These are phyloP conservation scores for Heliocidaris tuberculata DNA, from an alignment of 35 echinoderm and acorn worm species.

Conservation along the genomic window DNA sequence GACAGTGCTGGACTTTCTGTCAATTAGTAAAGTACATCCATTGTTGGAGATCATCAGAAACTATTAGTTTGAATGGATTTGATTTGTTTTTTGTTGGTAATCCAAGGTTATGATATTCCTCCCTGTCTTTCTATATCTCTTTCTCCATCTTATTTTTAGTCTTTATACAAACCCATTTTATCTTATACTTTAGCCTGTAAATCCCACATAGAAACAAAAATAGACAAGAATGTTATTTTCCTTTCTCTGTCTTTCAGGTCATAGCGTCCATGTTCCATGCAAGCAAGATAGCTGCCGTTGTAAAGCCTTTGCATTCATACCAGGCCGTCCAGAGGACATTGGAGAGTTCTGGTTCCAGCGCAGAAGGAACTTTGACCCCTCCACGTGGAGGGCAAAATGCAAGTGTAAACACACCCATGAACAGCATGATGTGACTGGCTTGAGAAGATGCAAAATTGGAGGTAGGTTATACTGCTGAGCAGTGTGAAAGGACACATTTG, in stretches of 20 bases:
- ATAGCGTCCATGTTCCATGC: conserved; percentile 81
- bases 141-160: too few species aligned
- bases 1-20: too few species aligned
- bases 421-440: conserved; percentile 79
- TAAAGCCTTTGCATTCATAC: conserved; percentile 93
- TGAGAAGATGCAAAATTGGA: conserved; percentile 71
- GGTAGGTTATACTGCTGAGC: conserved; percentile 38
- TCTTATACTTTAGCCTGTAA: too few species aligned
- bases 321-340: conserved; percentile 92
- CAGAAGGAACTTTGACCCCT: conserved; percentile 92
- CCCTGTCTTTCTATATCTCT: too few species aligned
- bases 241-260: conserved; percentile 56
- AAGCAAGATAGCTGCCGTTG: conserved; percentile 61
- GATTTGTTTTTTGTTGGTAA: too few species aligned
- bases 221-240: not conserved
- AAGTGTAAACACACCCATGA: conserved; percentile 97
- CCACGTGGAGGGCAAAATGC: conserved; percentile 95
- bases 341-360: conserved; percentile 99
- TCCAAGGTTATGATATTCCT: too few species aligned
- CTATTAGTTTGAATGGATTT: too few species aligned
- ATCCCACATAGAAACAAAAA: too few species aligned
- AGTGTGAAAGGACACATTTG: not conserved
- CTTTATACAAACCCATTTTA: too few species aligned
- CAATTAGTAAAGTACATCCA: too few species aligned
- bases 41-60: too few species aligned